These are phyloP conservation scores for Macaria liturata DNA, from an alignment of 2,888 invertebrate genomes.

Conservation along the genomic window DNA sequence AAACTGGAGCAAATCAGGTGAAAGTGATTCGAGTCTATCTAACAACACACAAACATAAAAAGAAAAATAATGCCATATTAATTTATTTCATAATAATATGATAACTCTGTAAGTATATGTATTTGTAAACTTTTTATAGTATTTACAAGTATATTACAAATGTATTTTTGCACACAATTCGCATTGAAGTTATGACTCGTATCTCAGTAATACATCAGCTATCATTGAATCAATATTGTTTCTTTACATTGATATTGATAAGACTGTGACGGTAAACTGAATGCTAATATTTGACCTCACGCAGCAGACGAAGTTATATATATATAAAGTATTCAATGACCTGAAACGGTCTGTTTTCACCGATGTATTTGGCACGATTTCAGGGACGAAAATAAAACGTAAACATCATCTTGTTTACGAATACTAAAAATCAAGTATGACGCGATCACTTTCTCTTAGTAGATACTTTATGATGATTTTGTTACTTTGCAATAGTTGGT, in stretches of 20 bases:
- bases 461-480: constrained; percentile 7
- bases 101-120: no score
- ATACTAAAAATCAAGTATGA: constrained; percentile 8
- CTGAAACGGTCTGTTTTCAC: constrained; percentile 34
- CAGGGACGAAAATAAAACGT: constrained; percentile 44
- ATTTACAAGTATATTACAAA: no score
- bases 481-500: neutral
- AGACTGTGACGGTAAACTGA: constrained; percentile 6
- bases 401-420: constrained; percentile 37
- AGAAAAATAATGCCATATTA: no score
- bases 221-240: constrained; percentile 19
- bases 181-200: no score
- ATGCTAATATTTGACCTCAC: constrained; percentile 24
- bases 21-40: neutral
- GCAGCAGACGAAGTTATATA: constrained; percentile 24
- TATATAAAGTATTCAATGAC: constrained; percentile 37
- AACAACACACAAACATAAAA: no score
- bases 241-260: constrained; percentile 20
- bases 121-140: no score
- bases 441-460: neutral
- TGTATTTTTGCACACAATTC: neutral
- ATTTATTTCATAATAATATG: no score
- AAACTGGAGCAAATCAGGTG: constrained; percentile 1
- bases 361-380: constrained; percentile 35
- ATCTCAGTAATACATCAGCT: constrained; percentile 6